These are phyloP conservation scores for Pinna nobilis DNA, from an alignment of 1,140 invertebrate genomes.

Conservation along the genomic window DNA sequence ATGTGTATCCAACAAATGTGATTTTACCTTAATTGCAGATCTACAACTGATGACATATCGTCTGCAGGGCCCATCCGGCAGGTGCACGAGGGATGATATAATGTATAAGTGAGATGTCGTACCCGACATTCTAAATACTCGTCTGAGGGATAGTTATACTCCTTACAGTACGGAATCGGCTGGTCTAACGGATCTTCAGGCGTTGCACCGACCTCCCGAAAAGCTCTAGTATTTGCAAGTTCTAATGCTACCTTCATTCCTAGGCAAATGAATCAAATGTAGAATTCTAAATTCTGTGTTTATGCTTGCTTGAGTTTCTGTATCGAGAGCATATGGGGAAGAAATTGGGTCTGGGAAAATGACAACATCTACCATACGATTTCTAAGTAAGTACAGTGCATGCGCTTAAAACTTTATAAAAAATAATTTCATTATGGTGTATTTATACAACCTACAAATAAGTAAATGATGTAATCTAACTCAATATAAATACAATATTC, in stretches of 20 bases:
- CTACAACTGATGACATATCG: slow-evolving; percentile 90
- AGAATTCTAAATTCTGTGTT: no score
- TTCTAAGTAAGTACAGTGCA: no score
- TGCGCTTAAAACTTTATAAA: no score
- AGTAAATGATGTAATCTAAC: no score
- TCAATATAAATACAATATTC: no score
- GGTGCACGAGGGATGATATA: slow-evolving; percentile 91
- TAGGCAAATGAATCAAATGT: neutral
- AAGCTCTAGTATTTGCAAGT: slow-evolving; percentile 1
- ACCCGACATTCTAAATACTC: slow-evolving; percentile 24
- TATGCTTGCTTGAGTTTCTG: no score
- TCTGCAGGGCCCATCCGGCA: slow-evolving; percentile 93
- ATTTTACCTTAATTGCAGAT: slow-evolving; percentile 81
- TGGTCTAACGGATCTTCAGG: neutral
- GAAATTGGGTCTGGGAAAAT: no score
- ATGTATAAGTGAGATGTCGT: slow-evolving; percentile 12
- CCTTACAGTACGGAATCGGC: neutral
- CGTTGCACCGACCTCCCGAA: neutral
- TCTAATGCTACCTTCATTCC: neutral
- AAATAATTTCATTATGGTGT: no score
- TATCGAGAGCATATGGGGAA: no score
- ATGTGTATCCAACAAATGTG: no score
- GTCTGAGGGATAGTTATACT: neutral
- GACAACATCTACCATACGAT: no score
- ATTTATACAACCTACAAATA: no score